Conservation (phyloP, 1,140 invertebrate genomes). For the Dendroctonus ponderosae region DNA sequence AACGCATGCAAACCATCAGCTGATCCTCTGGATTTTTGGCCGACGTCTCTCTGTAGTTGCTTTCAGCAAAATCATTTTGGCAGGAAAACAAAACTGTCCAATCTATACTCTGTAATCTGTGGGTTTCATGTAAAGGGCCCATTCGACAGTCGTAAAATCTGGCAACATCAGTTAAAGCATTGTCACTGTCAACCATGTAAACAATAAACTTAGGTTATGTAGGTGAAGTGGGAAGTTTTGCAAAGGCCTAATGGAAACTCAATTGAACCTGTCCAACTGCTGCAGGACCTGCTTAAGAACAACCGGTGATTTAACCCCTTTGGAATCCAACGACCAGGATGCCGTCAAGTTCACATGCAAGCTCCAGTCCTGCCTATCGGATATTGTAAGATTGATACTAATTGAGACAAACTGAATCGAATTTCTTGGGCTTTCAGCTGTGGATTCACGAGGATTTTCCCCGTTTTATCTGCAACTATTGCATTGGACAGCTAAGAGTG, state of each 20-base stretch:
- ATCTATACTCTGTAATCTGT: too few species aligned
- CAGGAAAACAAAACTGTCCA: too few species aligned
- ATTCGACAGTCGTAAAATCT: too few species aligned
- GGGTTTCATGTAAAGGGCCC: too few species aligned
- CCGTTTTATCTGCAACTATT: constrained; percentile 43
- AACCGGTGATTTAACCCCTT: constrained; percentile 44
- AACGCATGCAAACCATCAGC: too few species aligned
- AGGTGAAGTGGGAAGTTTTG: too few species aligned
- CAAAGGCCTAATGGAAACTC: constrained; percentile 51
- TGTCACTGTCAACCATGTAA: too few species aligned
- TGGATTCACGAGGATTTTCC: constrained; percentile 43
- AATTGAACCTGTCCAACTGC: constrained; percentile 44
- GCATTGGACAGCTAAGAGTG: constrained; percentile 42
- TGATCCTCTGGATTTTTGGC: too few species aligned
- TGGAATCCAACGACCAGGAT: constrained; percentile 42
- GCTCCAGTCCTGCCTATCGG: constrained; percentile 44
- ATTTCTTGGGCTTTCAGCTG: constrained; percentile 33
- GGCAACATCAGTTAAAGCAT: too few species aligned
- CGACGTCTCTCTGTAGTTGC: too few species aligned
- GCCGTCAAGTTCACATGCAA: constrained; percentile 45
- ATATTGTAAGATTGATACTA: constrained; percentile 41
- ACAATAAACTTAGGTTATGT: too few species aligned
- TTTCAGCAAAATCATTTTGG: too few species aligned
- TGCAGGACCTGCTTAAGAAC: constrained; percentile 45
- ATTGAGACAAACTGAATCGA: neutral